phyloP scores from a whole-genome alignment of 2,888 invertebrate genomes.

The Antheraea yamamai region DNA sequence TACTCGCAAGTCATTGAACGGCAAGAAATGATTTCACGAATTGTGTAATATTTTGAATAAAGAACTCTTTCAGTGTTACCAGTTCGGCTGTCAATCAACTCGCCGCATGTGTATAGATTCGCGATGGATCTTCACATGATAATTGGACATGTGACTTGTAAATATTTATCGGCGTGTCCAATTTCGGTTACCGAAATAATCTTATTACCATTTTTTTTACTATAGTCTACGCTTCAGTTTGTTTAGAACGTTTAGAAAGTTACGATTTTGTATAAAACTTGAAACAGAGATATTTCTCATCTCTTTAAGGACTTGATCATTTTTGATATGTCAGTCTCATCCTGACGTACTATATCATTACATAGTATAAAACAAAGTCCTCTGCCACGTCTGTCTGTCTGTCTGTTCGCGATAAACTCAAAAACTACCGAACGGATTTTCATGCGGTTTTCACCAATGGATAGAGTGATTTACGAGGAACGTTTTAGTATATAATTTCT shows the following conservation, averaged over 20 bases:
- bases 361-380: too few species aligned
- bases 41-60: not conserved
- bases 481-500: too few species aligned
- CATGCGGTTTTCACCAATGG: too few species aligned
- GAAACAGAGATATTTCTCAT: not conserved
- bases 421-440: too few species aligned
- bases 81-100: not conserved
- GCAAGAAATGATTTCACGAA: not conserved
- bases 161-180: not conserved
- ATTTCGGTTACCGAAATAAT: not conserved
- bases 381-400: too few species aligned
- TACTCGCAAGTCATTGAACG: not conserved
- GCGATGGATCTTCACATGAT: constrained; percentile 7
- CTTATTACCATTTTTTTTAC: not conserved
- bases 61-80: not conserved
- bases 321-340: too few species aligned
- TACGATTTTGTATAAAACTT: not conserved
- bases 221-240: not conserved
- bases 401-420: too few species aligned
- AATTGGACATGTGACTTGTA: constrained; percentile 9
- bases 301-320: too few species aligned
- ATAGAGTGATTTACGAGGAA: too few species aligned
- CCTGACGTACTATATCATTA: too few species aligned
- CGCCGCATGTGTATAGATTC: not conserved
- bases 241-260: not conserved